Evolutionary conservation across 2,888 invertebrate species (phyloP).

Genomic region (Tetranychus truncatus): DNA sequence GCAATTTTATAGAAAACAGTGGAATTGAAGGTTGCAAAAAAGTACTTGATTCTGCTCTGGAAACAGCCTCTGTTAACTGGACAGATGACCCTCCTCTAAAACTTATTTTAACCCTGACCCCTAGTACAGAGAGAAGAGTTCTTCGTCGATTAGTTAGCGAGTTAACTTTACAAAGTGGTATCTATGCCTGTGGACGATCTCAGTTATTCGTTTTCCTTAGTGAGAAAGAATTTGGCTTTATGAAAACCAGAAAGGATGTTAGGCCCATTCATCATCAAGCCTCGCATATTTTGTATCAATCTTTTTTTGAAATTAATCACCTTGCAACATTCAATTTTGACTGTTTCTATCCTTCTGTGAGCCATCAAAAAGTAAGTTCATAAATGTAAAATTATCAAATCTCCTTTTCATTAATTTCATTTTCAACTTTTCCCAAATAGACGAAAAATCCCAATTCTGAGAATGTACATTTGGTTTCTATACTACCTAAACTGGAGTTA

Average conservation of each 20-base stretch:
- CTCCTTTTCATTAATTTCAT: background rate
- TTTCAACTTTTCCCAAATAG: background rate
- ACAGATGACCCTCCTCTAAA: background rate
- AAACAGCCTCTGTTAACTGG: background rate
- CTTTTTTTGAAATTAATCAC: conserved; percentile 11
- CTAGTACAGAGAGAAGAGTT: background rate
- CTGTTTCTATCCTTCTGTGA: background rate
- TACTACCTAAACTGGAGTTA: conserved; percentile 3
- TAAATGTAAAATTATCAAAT: background rate
- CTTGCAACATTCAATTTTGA: conserved; percentile 5
- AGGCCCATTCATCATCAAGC: background rate
- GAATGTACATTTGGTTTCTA: background rate
- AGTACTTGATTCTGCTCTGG: background rate
- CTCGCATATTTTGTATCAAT: background rate
- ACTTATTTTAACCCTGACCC: background rate
- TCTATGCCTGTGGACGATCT: background rate
- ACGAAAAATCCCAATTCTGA: background rate
- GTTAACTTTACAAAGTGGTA: background rate
- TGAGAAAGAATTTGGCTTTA: background rate
- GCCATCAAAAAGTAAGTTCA: background rate
- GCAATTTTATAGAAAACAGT: background rate
- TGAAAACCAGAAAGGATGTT: background rate
- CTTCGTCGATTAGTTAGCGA: background rate
- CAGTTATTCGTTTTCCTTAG: background rate
- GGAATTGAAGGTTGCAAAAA: background rate